These are phyloP conservation scores for Ptilorrhoa leucosticta DNA, from an alignment of 2,113 vertebrate species.

Conservation along the genomic window DNA sequence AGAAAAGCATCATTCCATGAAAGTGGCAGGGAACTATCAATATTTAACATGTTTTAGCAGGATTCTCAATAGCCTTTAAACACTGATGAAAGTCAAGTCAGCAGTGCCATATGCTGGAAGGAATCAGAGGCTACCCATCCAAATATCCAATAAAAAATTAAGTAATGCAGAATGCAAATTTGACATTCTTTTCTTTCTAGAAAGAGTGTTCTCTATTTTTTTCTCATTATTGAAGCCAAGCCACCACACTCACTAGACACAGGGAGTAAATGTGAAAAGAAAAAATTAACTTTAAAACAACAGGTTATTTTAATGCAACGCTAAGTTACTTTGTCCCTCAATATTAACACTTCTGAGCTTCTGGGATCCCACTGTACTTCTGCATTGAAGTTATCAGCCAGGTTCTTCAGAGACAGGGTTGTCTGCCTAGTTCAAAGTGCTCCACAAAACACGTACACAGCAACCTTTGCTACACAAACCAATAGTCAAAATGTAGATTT, in stretches of 20 bases:
- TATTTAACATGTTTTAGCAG: not conserved
- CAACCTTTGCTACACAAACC: not conserved
- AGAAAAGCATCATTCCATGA: not conserved
- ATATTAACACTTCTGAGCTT: not conserved
- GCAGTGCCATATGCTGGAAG: not conserved
- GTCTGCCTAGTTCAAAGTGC: not conserved
- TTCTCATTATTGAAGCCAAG: not conserved
- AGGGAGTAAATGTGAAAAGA: not conserved
- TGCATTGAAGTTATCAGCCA: not conserved
- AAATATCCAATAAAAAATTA: not conserved
- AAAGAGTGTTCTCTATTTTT: not conserved
- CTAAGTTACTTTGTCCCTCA: not conserved
- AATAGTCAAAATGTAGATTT: accelerated
- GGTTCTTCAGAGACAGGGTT: not conserved
- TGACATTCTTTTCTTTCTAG: not conserved
- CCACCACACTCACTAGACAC: not conserved
- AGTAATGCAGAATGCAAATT: not conserved
- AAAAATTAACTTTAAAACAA: not conserved
- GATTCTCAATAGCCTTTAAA: not conserved
- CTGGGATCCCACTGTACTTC: not conserved
- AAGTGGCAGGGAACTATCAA: not conserved
- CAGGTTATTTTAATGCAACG: not conserved
- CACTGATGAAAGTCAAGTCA: not conserved
- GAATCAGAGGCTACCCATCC: not conserved
- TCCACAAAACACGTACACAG: accelerated